These are phyloP conservation scores for Clepsis dumicolana DNA, from an alignment of 2,888 invertebrate species.

Conservation along the genomic window DNA sequence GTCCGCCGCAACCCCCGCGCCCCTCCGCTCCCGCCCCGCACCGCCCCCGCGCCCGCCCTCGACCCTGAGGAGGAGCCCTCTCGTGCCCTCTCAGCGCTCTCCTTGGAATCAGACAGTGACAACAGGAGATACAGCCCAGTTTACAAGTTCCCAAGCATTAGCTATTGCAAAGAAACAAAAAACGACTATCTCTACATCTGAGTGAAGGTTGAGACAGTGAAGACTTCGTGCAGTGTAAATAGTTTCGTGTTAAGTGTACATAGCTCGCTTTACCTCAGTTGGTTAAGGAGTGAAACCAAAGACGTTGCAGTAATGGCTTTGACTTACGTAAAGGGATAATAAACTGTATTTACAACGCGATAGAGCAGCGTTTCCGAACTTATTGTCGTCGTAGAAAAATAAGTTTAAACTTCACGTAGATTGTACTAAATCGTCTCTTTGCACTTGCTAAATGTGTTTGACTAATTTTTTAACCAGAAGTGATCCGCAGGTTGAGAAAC, in stretches of 20 bases:
- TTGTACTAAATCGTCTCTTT: too few relatives aligned
- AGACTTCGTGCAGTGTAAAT: constrained; percentile 69
- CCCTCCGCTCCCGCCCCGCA: constrained; percentile 90
- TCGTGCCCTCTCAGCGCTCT: constrained; percentile 76
- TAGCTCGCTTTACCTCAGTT: constrained; percentile 59
- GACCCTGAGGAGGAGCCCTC: constrained; percentile 67
- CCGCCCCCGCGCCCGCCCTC: constrained; percentile 68
- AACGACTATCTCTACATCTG: constrained; percentile 83
- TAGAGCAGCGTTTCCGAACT: not conserved
- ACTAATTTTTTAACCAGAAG: not conserved
- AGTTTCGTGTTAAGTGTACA: constrained; percentile 72
- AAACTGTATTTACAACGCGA: constrained; percentile 20
- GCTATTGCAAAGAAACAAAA: constrained; percentile 77
- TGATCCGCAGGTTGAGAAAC: not conserved
- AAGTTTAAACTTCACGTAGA: not conserved
- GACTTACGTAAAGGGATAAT: constrained; percentile 49
- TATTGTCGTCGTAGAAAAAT: not conserved
- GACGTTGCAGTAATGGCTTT: constrained; percentile 61
- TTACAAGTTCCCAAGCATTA: constrained; percentile 82
- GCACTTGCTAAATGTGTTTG: not conserved
- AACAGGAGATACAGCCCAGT: constrained; percentile 79
- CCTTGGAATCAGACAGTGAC: constrained; percentile 75
- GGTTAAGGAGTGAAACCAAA: constrained; percentile 74
- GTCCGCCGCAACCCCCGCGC: constrained; percentile 93
- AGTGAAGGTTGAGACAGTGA: constrained; percentile 59